Evolutionary conservation across 2,797 vertebrate genomes (phyloP).

Genomic region (Coranthus polyacanthus): DNA sequence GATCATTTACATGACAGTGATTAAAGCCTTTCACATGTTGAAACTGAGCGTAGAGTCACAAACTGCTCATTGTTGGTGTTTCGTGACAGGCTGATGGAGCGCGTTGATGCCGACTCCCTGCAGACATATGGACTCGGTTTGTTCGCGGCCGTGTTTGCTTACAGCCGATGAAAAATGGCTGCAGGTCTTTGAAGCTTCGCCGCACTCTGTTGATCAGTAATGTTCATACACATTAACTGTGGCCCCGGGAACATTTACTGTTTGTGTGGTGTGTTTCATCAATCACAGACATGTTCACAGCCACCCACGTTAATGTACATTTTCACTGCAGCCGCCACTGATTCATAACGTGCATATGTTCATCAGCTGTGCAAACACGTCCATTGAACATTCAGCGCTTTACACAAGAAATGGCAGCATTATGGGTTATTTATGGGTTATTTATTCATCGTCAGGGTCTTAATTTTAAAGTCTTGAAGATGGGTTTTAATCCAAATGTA

Average conservation of each 20-base stretch:
- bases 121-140: conserved; percentile 42
- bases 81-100: not conserved
- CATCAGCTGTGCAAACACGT: conserved; percentile 35
- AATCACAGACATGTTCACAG: too few relatives aligned
- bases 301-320: conserved; percentile 22
- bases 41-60: not conserved
- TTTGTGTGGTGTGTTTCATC: conserved; percentile 13
- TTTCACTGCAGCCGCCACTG: not conserved
- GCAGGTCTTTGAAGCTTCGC: conserved; percentile 9
- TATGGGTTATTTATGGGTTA: too few relatives aligned
- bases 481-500: too few relatives aligned
- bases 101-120: conserved; percentile 9
- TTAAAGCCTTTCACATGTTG: too few relatives aligned
- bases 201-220: conserved; percentile 32
- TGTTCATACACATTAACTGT: conserved; percentile 11
- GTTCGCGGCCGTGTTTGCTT: conserved; percentile 34
- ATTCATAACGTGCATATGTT: conserved; percentile 10
- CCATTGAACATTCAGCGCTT: not conserved
- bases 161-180: conserved; percentile 32
- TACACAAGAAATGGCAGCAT: not conserved
- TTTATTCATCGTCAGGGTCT: too few relatives aligned
- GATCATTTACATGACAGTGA: too few relatives aligned
- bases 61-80: conserved; percentile 1
- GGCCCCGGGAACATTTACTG: conserved; percentile 16
- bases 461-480: too few relatives aligned